Conservation (phyloP, 2,797 vertebrate species). For the Betta splendens region DNA sequence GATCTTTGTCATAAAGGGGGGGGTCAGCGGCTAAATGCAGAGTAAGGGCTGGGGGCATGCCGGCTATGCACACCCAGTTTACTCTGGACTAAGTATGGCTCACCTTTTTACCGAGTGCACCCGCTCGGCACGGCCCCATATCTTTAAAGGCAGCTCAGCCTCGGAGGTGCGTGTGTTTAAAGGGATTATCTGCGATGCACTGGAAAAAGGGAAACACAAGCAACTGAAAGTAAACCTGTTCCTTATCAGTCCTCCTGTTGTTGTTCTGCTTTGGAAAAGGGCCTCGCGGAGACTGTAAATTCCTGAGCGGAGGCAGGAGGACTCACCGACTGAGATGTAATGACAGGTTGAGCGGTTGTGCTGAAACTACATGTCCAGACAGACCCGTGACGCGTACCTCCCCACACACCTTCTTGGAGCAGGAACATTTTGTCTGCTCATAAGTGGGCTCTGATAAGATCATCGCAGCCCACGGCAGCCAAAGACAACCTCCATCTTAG, state of each 20-base stretch:
- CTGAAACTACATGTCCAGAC: constrained; percentile 55
- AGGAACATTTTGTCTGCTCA: constrained; percentile 32
- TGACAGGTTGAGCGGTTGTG: constrained; percentile 52
- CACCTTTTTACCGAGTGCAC: constrained; percentile 30
- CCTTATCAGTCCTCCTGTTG: background rate
- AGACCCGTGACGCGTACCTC: constrained; percentile 40
- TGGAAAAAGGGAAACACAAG: background rate
- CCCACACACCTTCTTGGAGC: constrained; percentile 50
- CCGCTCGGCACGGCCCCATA: constrained; percentile 12
- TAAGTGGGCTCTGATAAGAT: constrained; percentile 13
- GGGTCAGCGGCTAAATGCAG: constrained; percentile 68
- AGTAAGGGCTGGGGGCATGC: constrained; percentile 59
- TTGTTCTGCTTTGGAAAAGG: constrained; percentile 60
- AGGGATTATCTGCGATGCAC: constrained; percentile 48
- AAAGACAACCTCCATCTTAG: background rate
- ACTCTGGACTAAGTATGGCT: constrained; percentile 61
- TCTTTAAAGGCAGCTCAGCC: no score
- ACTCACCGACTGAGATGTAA: constrained; percentile 66
- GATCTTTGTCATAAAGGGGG: constrained; percentile 61
- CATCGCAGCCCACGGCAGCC: constrained; percentile 7
- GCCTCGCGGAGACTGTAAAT: constrained; percentile 54
- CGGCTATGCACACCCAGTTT: constrained; percentile 62
- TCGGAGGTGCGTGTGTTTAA: constrained; percentile 46
- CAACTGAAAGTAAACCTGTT: background rate
- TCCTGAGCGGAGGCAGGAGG: constrained; percentile 53